These are phyloP conservation scores for Pristiophorus japonicus DNA, from an alignment of 2,113 vertebrate species.

Conservation along the genomic window DNA sequence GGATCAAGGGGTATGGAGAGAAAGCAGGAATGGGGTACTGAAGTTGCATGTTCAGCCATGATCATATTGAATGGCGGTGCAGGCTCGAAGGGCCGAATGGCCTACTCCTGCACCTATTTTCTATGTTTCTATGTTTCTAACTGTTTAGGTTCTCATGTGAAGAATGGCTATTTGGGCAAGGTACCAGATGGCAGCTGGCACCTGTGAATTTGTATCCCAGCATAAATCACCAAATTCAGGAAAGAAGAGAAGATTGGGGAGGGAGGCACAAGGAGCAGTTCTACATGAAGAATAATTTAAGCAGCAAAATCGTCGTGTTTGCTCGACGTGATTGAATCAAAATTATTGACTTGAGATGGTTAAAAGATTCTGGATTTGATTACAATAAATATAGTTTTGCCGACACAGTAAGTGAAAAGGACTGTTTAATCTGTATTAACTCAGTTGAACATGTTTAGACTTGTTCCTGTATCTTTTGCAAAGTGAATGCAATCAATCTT, in stretches of 20 bases:
- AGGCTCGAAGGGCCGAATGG: too few species aligned
- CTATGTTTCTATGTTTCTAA: too few species aligned
- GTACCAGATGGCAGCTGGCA: neutral
- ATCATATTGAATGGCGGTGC: too few species aligned
- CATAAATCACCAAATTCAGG: neutral
- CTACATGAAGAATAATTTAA: neutral
- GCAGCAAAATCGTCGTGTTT: neutral
- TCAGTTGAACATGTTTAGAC: neutral
- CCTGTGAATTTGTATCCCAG: neutral
- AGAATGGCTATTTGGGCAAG: neutral
- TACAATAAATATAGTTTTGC: neutral
- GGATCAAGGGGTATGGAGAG: too few species aligned
- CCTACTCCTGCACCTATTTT: too few species aligned
- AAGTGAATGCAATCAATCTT: neutral
- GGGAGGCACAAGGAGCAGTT: neutral
- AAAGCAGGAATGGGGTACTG: too few species aligned
- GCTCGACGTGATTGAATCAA: neutral
- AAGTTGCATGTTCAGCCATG: too few species aligned
- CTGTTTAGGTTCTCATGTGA: neutral
- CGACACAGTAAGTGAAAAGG: neutral
- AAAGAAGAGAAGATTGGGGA: neutral
- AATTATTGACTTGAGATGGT: neutral
- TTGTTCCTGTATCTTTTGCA: neutral
- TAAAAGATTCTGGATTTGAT: neutral
- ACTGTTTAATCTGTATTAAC: neutral